A percentile compares a stretch with the other conserved stretches of the same genome.
Conservation (phyloP, 1,140 invertebrate genomes). For the Hesperophylax magnus region DNA sequence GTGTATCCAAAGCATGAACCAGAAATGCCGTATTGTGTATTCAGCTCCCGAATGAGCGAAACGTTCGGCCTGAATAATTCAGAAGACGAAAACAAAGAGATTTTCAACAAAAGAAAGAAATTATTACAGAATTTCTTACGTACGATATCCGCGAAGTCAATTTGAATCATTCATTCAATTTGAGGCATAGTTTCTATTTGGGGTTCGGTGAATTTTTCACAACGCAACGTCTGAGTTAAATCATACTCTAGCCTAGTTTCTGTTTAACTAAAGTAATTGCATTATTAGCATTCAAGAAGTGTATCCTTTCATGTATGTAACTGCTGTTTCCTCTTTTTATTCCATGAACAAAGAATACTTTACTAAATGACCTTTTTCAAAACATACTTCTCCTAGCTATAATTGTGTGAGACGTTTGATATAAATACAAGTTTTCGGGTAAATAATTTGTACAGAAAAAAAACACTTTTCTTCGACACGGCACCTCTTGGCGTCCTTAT, state of each 20-base stretch:
- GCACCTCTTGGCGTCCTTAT: neutral
- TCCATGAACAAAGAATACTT: neutral
- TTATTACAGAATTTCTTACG: neutral
- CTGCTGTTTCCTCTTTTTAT: neutral
- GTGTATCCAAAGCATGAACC: neutral
- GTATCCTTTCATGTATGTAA: neutral
- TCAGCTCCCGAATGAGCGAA: neutral
- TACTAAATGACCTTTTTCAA: neutral
- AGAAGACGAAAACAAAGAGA: conserved; percentile 12
- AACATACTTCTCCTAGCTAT: neutral
- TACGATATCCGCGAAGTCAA: neutral
- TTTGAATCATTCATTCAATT: neutral
- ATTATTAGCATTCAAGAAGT: neutral
- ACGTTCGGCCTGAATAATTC: neutral
- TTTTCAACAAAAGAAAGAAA: neutral
- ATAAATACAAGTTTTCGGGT: neutral
- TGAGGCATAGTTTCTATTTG: neutral
- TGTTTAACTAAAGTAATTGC: neutral
- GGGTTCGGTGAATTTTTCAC: conserved; percentile 1
- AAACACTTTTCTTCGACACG: neutral
- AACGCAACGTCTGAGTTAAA: neutral
- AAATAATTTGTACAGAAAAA: neutral
- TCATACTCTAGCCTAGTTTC: conserved; percentile 17
- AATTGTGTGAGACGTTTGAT: too few species aligned
- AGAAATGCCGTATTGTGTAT: neutral